phyloP scores from a whole-genome alignment of 2,113 vertebrate species.

The Alligator mississippiensis region DNA sequence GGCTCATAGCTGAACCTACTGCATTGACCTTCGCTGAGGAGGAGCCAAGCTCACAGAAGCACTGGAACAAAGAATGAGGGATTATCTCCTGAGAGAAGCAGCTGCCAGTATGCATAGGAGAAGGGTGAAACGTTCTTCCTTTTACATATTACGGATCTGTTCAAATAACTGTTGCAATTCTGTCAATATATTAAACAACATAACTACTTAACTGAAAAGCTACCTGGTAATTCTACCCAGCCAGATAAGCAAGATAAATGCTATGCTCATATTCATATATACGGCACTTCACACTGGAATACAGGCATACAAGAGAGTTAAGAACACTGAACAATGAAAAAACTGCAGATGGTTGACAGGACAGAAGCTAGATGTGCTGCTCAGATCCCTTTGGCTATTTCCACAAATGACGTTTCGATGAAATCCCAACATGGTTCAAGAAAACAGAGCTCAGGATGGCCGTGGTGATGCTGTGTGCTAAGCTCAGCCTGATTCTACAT shows the following conservation, averaged over 20 bases:
- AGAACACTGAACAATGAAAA: not conserved
- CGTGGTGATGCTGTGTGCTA: rapidly evolving
- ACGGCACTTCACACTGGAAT: not conserved
- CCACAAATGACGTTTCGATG: not conserved
- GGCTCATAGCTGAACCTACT: not conserved
- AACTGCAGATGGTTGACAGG: not conserved
- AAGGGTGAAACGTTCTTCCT: not conserved
- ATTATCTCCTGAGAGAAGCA: not conserved
- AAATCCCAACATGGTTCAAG: not conserved
- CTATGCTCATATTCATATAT: not conserved
- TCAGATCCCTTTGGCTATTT: not conserved
- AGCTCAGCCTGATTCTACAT: not conserved
- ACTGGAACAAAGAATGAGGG: not conserved
- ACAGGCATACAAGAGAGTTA: not conserved
- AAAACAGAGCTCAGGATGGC: not conserved
- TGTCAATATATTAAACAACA: not conserved
- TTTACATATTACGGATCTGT: not conserved
- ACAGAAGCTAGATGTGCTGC: not conserved
- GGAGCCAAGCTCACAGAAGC: not conserved
- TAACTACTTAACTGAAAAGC: not conserved
- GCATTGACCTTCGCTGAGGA: not conserved
- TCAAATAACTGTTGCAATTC: not conserved
- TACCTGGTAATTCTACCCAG: not conserved
- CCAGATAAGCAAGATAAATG: not conserved
- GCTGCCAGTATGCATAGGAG: not conserved